A percentile compares a stretch with the other conserved stretches of the same genome.
Evolutionary conservation across 1,140 invertebrate genomes (phyloP).

Genomic region (Forficula auricularia): DNA sequence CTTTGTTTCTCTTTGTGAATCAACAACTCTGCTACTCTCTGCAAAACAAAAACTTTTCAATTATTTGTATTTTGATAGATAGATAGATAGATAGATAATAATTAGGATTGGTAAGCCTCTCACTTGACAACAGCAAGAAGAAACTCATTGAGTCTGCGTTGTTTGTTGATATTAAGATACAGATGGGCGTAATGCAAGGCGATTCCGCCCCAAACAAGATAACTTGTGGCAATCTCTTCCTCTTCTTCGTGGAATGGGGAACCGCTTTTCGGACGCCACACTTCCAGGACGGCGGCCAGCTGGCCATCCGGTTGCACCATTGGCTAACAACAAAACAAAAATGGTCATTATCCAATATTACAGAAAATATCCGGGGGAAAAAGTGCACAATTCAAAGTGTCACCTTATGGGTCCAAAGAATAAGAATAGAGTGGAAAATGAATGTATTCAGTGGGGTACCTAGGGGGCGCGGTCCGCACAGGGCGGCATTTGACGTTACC

Average conservation of each 20-base stretch:
- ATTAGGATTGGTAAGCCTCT: no score
- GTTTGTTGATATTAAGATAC: slow-evolving; percentile 40
- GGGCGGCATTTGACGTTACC: no score
- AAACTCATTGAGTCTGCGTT: slow-evolving; percentile 50
- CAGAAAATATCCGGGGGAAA: background rate
- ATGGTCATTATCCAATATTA: slow-evolving; percentile 14
- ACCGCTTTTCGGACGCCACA: slow-evolving; percentile 23
- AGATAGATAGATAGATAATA: no score
- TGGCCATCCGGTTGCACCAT: slow-evolving; percentile 36
- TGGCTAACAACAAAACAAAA: slow-evolving; percentile 34
- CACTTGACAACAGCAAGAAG: slow-evolving; percentile 54
- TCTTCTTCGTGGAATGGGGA: slow-evolving; percentile 41
- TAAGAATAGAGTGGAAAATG: no score
- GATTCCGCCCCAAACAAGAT: slow-evolving; percentile 44
- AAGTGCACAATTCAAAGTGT: no score
- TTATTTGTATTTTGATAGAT: no score
- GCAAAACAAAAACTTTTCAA: no score
- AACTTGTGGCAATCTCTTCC: slow-evolving; percentile 43
- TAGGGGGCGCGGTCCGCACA: no score
- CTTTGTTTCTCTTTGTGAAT: no score
- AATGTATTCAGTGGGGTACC: no score
- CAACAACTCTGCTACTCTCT: no score
- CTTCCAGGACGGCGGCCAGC: slow-evolving; percentile 33
- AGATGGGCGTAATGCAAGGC: slow-evolving; percentile 41
- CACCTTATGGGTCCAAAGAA: no score